Evolutionary conservation across 2,797 vertebrate species (phyloP), one percentile per base, ranked within the genome.

Genomic region (Decapterus maruadsi): DNA sequence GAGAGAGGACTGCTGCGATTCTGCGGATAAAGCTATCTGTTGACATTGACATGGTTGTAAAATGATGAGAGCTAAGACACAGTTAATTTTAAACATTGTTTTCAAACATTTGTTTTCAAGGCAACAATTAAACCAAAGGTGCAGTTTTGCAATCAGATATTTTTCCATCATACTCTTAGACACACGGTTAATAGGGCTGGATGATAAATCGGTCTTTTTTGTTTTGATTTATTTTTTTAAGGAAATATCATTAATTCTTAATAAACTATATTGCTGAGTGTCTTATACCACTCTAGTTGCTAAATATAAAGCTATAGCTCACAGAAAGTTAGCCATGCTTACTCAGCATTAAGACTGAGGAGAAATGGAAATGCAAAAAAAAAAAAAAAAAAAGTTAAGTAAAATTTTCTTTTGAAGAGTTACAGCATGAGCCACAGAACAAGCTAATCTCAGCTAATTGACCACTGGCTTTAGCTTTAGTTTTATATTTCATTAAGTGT

Each of bases 21-120:
- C 17, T 8, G 17, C 45, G 45, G 45, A 76, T 58, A 50, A 72
- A 65, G 62, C 58, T 20, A 16, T 43, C 54, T 45, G 31, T 17
- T 67, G 26, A 70, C 72, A 75, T 4, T 17, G 43, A 67, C 31
- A 22, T 36, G 19, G 36, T 54, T 53, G 34, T 22, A 58, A 55
- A 45, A 65, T 4, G n/a, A 68, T 7, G 19, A 72, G 6, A 66
- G 42, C 43, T 48, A 40, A 58, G 75, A 84, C 67, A 51, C 60
- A 64, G 55, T 31, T 29, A 6, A 48, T 48, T 48, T 48, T 8
- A 48, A 20, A 83, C 68, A 72, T 68, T 72, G 6, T 50, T 14
- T 68, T n/a, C n/a, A n/a, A n/a, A n/a, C n/a, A n/a, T n/a, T 68
- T 69, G 38, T 61, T 85, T 71, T 78, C 61, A 86, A 86, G 80